These are phyloP conservation scores for Gambusia yucatana DNA, from an alignment of 2,797 vertebrate species.

Conservation along the genomic window DNA sequence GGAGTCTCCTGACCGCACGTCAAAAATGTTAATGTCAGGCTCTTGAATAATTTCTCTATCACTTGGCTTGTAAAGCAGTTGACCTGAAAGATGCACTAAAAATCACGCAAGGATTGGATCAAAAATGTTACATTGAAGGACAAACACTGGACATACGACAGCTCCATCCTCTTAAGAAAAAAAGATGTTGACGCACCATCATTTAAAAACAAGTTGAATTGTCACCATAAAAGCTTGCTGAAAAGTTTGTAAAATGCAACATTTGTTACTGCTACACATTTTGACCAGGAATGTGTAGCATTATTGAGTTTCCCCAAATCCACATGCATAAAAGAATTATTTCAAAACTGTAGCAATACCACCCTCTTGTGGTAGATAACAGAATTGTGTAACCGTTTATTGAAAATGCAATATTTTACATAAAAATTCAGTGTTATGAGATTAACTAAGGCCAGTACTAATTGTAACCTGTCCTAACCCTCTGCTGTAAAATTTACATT, in stretches of 20 bases:
- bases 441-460: background rate
- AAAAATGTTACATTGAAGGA: background rate
- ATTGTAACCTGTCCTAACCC: background rate
- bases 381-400: background rate
- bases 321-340: background rate
- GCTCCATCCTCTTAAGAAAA: background rate
- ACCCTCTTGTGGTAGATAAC: slow-evolving; percentile 51
- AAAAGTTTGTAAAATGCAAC: background rate
- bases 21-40: background rate
- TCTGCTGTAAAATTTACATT: background rate
- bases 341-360: slow-evolving; percentile 21
- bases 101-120: background rate
- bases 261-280: background rate
- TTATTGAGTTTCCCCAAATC: background rate
- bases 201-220: background rate
- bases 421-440: background rate
- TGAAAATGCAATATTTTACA: background rate
- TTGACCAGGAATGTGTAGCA: background rate
- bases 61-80: background rate
- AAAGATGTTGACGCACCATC: background rate
- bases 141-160: background rate
- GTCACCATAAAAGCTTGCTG: background rate
- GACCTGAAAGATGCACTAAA: background rate
- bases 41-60: background rate
- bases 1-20: background rate